These are phyloP conservation scores for Aphodius sticticus DNA, from an alignment of 2,888 invertebrate species.

Conservation along the genomic window DNA sequence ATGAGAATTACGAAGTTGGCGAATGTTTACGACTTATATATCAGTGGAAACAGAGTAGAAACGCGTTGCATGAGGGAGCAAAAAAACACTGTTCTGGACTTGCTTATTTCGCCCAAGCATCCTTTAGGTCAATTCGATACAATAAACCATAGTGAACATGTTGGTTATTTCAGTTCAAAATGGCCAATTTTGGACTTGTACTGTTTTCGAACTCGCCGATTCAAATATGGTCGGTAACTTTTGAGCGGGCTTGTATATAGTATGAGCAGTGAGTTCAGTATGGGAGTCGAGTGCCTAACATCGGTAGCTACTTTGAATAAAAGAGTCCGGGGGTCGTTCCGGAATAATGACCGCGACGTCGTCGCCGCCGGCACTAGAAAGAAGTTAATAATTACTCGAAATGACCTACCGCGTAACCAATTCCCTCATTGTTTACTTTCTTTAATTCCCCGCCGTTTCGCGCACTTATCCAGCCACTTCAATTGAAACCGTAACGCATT, in stretches of 20 bases:
- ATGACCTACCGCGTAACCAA: constrained; percentile 4
- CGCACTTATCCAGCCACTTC: background rate
- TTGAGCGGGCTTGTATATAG: background rate
- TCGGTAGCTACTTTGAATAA: constrained; percentile 4
- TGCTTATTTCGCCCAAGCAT: too few species aligned
- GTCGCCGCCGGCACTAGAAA: background rate
- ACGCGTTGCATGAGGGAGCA: too few species aligned
- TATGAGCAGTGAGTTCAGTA: background rate
- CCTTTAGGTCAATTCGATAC: too few species aligned
- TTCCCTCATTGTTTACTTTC: background rate
- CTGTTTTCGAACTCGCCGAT: too few species aligned
- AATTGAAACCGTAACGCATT: constrained; percentile 4
- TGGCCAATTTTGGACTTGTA: too few species aligned
- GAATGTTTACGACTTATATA: too few species aligned
- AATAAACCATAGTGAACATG: too few species aligned
- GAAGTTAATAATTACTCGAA: background rate
- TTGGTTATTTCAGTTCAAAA: too few species aligned
- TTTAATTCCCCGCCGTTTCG: background rate
- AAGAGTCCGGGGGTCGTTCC: background rate
- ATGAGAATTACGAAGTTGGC: too few species aligned
- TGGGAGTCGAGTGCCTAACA: background rate
- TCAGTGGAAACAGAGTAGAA: too few species aligned
- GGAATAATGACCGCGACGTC: background rate
- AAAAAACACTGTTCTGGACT: too few species aligned
- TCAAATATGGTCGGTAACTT: background rate